Evolutionary conservation across 2,797 vertebrate genomes (phyloP).

Genomic region (Brotula barbata): DNA sequence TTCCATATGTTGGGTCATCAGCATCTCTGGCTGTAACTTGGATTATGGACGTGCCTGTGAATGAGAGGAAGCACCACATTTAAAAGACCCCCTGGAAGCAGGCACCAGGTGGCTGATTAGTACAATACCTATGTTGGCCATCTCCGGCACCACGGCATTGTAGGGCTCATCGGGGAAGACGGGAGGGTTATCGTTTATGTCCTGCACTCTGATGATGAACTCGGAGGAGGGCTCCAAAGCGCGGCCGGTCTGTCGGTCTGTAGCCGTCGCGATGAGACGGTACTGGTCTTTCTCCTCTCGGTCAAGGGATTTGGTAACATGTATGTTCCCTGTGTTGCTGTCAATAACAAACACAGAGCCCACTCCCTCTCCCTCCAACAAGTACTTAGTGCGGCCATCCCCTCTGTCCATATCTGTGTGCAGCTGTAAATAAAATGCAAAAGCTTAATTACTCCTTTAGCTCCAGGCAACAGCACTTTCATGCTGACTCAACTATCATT

Average conservation of each 20-base stretch:
- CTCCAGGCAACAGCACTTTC: slow-evolving; percentile 28
- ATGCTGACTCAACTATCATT: slow-evolving; percentile 38
- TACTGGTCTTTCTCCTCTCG: slow-evolving; percentile 89
- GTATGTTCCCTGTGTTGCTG: slow-evolving; percentile 86
- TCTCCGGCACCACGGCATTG: slow-evolving; percentile 85
- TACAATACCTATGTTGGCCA: slow-evolving; percentile 86
- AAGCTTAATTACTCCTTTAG: slow-evolving; percentile 11
- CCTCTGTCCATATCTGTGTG: slow-evolving; percentile 87
- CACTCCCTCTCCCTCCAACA: slow-evolving; percentile 86
- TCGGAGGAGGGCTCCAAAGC: slow-evolving; percentile 87
- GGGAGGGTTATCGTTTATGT: slow-evolving; percentile 91
- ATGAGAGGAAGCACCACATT: slow-evolving; percentile 20
- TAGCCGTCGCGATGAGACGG: slow-evolving; percentile 82
- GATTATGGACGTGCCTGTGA: slow-evolving; percentile 91
- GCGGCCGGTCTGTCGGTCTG: slow-evolving; percentile 81
- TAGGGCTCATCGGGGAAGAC: slow-evolving; percentile 83
- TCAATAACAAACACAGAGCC: slow-evolving; percentile 90
- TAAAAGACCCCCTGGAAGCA: background rate
- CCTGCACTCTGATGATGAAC: slow-evolving; percentile 89
- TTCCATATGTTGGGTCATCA: slow-evolving; percentile 95
- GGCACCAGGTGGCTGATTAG: slow-evolving; percentile 1
- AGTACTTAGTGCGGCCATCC: slow-evolving; percentile 84
- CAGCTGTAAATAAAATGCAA: slow-evolving; percentile 73
- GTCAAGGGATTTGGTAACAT: slow-evolving; percentile 88
- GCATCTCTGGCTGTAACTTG: slow-evolving; percentile 96